phyloP scores from a whole-genome alignment of 2,113 vertebrate species.

The Oncorhynchus keta region DNA sequence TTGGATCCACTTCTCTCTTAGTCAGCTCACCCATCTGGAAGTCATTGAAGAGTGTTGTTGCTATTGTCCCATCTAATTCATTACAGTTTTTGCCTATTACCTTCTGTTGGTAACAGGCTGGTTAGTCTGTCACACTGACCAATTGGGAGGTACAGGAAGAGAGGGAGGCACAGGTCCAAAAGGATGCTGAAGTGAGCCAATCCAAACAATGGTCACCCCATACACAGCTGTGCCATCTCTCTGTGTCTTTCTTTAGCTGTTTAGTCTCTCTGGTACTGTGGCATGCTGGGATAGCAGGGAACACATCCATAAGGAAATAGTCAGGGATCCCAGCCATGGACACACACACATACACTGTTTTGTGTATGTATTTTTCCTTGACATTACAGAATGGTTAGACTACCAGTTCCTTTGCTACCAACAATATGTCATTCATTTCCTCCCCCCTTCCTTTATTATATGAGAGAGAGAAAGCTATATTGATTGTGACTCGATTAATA shows the following conservation, averaged over 20 bases:
- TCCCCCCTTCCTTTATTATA: conserved; percentile 43
- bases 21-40: neutral
- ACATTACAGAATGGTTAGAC: conserved; percentile 44
- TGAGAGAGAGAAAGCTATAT: conserved; percentile 14
- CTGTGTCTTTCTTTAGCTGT: neutral
- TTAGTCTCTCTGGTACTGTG: neutral
- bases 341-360: conserved; percentile 11
- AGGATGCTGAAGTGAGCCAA: conserved; percentile 36
- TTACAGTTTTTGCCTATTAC: neutral
- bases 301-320: conserved; percentile 22
- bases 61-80: neutral
- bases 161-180: conserved; percentile 16
- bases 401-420: conserved; percentile 47
- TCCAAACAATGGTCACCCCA: neutral
- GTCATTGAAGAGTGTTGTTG: neutral
- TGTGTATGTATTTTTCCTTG: conserved; percentile 39
- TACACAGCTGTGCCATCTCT: conserved; percentile 19
- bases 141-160: conserved; percentile 14
- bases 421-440: conserved; percentile 48
- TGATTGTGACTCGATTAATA: conserved; percentile 34
- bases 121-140: conserved; percentile 19
- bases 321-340: conserved; percentile 6
- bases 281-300: conserved; percentile 14
- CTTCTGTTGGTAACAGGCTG: neutral
- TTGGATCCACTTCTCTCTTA: neutral